Evolutionary conservation across 2,888 invertebrate genomes (phyloP).

Genomic region (Torymus auratus): DNA sequence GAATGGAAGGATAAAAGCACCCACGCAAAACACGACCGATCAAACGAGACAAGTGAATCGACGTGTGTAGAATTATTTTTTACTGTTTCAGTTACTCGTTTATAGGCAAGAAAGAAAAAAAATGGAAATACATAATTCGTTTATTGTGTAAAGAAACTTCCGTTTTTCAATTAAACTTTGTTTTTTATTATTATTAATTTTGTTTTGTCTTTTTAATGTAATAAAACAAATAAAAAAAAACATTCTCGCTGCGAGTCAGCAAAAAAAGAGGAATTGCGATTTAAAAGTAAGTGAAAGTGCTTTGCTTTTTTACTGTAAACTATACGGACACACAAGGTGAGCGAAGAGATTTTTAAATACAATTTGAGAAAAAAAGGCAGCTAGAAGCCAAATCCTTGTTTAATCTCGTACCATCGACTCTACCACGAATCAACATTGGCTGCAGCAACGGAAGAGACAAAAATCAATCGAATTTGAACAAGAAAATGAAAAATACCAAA

Average conservation of each 20-base stretch:
- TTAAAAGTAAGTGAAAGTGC: constrained; percentile 56
- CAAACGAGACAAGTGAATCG: constrained; percentile 42
- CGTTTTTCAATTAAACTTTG: constrained; percentile 43
- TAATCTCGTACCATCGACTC: constrained; percentile 43
- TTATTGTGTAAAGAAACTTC: constrained; percentile 50
- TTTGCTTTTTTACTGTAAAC: constrained; percentile 59
- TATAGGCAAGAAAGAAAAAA: constrained; percentile 46
- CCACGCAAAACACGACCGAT: constrained; percentile 38
- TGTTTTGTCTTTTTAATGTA: constrained; percentile 51
- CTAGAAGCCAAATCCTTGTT: constrained; percentile 51
- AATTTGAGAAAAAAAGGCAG: constrained; percentile 49
- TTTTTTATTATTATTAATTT: constrained; percentile 47
- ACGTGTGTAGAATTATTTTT: constrained; percentile 50
- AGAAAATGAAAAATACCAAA: constrained; percentile 52
- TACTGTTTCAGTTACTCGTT: constrained; percentile 52
- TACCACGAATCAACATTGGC: constrained; percentile 52
- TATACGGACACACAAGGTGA: constrained; percentile 46
- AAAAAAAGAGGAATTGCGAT: constrained; percentile 47
- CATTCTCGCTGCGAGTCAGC: constrained; percentile 52
- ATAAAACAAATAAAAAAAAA: constrained; percentile 41
- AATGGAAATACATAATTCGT: constrained; percentile 43
- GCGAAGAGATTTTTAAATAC: constrained; percentile 49
- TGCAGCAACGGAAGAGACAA: constrained; percentile 38
- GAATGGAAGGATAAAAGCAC: too few species aligned
- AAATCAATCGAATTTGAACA: constrained; percentile 40